Base-by-base conservation (phyloP, 2,797 vertebrate species). In the Characodon lateralis region DNA sequence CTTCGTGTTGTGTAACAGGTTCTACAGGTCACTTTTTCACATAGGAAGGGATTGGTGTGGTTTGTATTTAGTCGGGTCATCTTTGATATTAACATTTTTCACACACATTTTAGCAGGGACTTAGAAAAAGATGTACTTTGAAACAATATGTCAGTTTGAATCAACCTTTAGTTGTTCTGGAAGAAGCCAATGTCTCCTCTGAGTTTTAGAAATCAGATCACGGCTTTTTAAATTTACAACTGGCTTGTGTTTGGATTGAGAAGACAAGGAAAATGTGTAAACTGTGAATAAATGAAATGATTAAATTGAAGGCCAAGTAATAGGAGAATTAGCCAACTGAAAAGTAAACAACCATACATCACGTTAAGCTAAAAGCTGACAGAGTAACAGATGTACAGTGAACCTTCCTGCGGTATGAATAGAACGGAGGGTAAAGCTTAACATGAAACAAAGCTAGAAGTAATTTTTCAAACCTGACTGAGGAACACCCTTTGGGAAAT, bases 401-500 rank as follows among this genome's bases (percentile, higher is more conserved):
- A 43, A 58, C 71, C 53, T 53, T 43, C 65, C 66, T 48, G 70
- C 70, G 18, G 2, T 58, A 58, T 65, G 56, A 79, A 68, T 70
- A 31, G 28, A 61, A 46, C 46, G 35, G 61, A 73, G 61, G 65
- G 71, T 75, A 69, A 77, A 51, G 41, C 80, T 73, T 61, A 55
- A 72, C 79, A 79, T 66, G 31, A 73, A 83, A 51, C 59, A 75
- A 79, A 3, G 48, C 72, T 46, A 10, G 13, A 16, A 39, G 82
- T 73, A 10, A 76, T 81, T 81, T 83, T 65, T 71, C 63, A 79
- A 81, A 80, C 58, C 65, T 73, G 82, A 76, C 48, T 79, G 85
- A 73, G 31, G 58, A 72, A 51, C 20, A 41, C 73, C 84, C 31
- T 85, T 71, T 2, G 76, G 82, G 82, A 86, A 83, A 86, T 84